phyloP scores from a whole-genome alignment of 2,113 vertebrate species.

The Bambusicola thoracicus region DNA sequence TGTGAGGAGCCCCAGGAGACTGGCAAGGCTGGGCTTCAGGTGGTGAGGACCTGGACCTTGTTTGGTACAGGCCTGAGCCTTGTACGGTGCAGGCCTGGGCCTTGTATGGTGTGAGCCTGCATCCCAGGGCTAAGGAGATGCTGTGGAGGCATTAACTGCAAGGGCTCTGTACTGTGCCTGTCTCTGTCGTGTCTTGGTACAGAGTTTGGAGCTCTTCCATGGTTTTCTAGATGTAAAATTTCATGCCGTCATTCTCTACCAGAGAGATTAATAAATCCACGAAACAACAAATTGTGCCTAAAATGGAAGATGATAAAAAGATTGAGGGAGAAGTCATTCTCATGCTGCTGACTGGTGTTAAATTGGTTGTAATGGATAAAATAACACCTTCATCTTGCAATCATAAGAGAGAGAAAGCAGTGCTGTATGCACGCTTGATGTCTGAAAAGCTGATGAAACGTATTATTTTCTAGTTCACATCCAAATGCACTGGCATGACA shows the following conservation, averaged over 20 bases:
- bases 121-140: neutral
- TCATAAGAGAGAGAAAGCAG: neutral
- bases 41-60: neutral
- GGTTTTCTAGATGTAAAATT: neutral
- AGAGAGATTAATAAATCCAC: neutral
- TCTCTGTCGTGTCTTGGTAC: neutral
- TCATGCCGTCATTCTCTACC: neutral
- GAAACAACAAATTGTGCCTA: neutral
- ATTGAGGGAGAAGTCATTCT: neutral
- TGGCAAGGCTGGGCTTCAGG: neutral
- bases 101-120: neutral
- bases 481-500: neutral
- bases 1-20: neutral
- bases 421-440: neutral
- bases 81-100: no score
- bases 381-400: neutral
- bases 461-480: constrained; percentile 20
- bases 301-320: neutral
- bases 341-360: neutral
- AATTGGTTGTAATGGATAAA: neutral
- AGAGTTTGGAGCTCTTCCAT: neutral
- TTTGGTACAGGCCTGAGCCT: neutral
- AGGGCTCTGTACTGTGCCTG: accelerated
- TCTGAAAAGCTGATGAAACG: neutral
- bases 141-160: neutral